Percentiles rank a stretch among this genome's conserved stretches.
These are phyloP conservation scores for Porites lutea DNA, from an alignment of 64 coral and sea anemone genomes.

Conservation along the genomic window DNA sequence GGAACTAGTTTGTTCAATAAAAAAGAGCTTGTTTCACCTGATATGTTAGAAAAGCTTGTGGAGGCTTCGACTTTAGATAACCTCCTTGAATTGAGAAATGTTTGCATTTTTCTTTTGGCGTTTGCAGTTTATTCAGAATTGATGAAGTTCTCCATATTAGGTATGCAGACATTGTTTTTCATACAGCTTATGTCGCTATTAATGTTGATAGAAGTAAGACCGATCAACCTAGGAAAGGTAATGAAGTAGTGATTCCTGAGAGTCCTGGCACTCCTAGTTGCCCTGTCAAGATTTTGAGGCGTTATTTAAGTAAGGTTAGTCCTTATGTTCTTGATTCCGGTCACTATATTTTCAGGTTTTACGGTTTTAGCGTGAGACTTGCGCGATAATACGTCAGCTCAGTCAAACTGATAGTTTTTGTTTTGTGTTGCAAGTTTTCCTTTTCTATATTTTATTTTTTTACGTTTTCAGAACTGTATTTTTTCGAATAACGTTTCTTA, in stretches of 20 bases:
- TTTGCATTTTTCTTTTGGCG: constrained; percentile 54
- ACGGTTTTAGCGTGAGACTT: too few species aligned
- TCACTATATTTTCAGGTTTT: constrained; percentile 29
- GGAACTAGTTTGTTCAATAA: constrained; percentile 1
- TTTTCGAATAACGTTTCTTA: too few species aligned
- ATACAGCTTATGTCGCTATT: constrained; percentile 17
- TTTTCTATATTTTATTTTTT: too few species aligned
- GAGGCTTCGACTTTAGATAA: constrained; percentile 1
- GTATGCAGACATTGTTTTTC: constrained; percentile 32
- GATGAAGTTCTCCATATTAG: constrained; percentile 57
- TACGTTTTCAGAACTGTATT: too few species aligned
- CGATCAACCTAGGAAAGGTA: constrained; percentile 56
- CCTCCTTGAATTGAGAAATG: constrained; percentile 44
- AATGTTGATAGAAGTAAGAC: constrained; percentile 38
- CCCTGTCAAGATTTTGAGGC: constrained; percentile 32
- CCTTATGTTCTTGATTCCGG: neutral
- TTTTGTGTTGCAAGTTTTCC: too few species aligned
- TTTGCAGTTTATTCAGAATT: constrained; percentile 66
- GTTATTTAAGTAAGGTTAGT: constrained; percentile 7
- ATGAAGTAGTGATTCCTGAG: constrained; percentile 39
- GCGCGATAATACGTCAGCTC: too few species aligned
- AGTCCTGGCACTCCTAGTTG: neutral
- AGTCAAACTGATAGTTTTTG: too few species aligned
- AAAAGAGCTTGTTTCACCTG: constrained; percentile 34
- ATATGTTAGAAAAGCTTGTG: constrained; percentile 6